Conservation (phyloP, 2,113 vertebrate genomes). For the Apus apus region DNA sequence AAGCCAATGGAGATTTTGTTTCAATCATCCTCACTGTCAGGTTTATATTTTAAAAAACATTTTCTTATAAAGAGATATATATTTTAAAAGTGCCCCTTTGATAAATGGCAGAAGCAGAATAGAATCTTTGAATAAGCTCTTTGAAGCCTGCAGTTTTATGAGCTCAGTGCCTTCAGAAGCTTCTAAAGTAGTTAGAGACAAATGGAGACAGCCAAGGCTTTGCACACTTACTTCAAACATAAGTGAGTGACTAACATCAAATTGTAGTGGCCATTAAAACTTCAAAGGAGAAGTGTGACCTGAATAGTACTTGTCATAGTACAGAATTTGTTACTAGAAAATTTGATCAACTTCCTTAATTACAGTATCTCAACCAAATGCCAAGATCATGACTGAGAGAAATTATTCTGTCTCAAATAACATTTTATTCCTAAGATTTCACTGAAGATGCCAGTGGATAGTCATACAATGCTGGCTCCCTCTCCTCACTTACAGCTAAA, state of each 20-base stretch:
- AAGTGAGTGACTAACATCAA: conserved; percentile 62
- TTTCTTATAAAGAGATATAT: conserved; percentile 56
- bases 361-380: neutral
- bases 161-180: conserved; percentile 64
- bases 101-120: conserved; percentile 41
- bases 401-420: conserved; percentile 1
- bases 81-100: conserved; percentile 61
- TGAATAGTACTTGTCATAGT: conserved; percentile 42
- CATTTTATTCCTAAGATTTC: conserved; percentile 22
- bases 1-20: conserved; percentile 56
- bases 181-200: conserved; percentile 70
- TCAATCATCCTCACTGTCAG: conserved; percentile 24
- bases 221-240: conserved; percentile 65
- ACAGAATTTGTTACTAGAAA: conserved; percentile 8
- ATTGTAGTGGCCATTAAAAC: conserved; percentile 73
- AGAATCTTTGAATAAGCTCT: conserved; percentile 63
- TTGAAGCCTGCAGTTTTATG: conserved; percentile 73
- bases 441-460: neutral
- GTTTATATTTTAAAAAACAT: conserved; percentile 49
- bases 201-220: conserved; percentile 62
- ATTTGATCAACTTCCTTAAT: conserved; percentile 47
- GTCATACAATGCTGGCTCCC: neutral
- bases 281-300: conserved; percentile 64
- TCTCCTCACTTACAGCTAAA: neutral
- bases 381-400: neutral